Conservation (phyloP, 2,113 vertebrate species). For the Clupea harengus region DNA sequence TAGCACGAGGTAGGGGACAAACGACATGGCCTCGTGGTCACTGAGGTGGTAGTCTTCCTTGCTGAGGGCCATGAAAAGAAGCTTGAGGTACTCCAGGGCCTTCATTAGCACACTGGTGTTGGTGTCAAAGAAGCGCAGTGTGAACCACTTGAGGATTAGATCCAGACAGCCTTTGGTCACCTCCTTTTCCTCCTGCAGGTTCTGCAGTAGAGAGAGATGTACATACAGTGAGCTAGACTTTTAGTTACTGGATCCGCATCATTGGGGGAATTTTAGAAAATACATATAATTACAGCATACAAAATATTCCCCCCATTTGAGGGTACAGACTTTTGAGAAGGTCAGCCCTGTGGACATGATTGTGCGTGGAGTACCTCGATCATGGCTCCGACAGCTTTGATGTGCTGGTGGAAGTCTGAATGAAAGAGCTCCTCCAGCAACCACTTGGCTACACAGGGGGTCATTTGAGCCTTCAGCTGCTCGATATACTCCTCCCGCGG, state of each 20-base stretch:
- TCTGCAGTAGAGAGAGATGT: conserved; percentile 64
- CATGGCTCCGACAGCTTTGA: conserved; percentile 91
- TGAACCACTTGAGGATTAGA: conserved; percentile 96
- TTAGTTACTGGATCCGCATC: neutral
- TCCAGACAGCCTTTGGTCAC: conserved; percentile 91
- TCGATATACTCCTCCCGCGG: conserved; percentile 96
- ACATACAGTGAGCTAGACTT: neutral
- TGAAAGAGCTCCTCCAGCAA: conserved; percentile 96
- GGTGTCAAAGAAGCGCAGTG: conserved; percentile 95
- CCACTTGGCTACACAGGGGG: conserved; percentile 89
- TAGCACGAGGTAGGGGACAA: conserved; percentile 91
- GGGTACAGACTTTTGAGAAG: neutral
- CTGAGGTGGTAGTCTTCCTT: conserved; percentile 89
- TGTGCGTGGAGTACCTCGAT: conserved; percentile 77
- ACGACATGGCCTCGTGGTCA: conserved; percentile 92
- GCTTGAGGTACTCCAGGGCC: conserved; percentile 90
- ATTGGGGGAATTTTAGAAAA: neutral
- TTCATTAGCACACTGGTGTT: conserved; percentile 98
- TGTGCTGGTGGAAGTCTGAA: conserved; percentile 94
- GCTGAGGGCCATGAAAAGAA: conserved; percentile 86
- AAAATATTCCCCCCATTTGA: neutral
- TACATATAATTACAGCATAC: neutral
- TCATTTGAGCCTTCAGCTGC: conserved; percentile 93
- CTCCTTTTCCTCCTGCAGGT: conserved; percentile 88
- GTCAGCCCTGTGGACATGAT: neutral